These are phyloP conservation scores for Otocyon megalotis DNA, from an alignment of 2,113 vertebrate genomes.

Conservation along the genomic window DNA sequence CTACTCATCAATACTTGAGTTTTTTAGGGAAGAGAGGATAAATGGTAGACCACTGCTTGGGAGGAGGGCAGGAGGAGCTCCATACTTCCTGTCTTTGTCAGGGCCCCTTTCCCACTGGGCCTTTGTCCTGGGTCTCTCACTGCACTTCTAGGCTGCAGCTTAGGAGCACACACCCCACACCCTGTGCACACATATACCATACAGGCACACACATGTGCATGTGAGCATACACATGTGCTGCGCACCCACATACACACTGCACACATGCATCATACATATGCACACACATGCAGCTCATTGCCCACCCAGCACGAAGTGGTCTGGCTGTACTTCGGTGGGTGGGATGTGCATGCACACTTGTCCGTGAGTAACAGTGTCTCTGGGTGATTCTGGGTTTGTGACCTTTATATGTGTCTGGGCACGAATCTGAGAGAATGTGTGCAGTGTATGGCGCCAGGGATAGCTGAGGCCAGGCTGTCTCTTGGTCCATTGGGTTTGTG, in stretches of 20 bases:
- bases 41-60: not conserved
- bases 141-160: not conserved
- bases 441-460: not conserved
- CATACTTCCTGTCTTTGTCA: not conserved
- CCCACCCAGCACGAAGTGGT: not conserved
- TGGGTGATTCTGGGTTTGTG: not conserved
- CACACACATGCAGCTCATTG: not conserved
- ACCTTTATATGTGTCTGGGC: not conserved
- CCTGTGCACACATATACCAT: not conserved
- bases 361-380: not conserved
- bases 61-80: not conserved
- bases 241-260: too few species aligned
- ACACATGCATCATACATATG: not conserved
- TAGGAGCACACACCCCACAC: too few species aligned
- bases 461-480: not conserved
- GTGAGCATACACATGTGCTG: too few species aligned
- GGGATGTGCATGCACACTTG: not conserved
- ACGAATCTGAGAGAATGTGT: not conserved
- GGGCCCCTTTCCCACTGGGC: not conserved
- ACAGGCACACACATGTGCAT: not conserved
- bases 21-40: slow-evolving; percentile 2
- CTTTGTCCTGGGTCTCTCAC: not conserved
- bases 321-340: not conserved
- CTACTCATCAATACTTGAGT: not conserved
- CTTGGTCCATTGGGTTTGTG: not conserved